A percentile compares a stretch with the other conserved stretches of the same genome.
These are phyloP conservation scores for Melipona beecheii DNA, from an alignment of 2,888 invertebrate species.

Conservation along the genomic window DNA sequence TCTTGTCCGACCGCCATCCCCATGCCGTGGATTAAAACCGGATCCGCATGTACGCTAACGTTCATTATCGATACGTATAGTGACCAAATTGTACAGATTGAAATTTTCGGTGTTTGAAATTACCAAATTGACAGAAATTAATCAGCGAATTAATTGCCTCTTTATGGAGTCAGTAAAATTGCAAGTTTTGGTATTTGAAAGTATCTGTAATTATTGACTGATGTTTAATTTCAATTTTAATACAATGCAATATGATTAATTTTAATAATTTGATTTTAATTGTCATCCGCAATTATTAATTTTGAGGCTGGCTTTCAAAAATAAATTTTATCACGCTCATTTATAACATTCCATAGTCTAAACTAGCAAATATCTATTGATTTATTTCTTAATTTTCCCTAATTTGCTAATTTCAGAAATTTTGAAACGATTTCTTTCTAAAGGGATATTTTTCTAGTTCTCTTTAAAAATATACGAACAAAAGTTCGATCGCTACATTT, in stretches of 20 bases:
- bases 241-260: too few species aligned
- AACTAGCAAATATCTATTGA: not conserved
- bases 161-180: not conserved
- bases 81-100: not conserved
- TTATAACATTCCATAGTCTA: not conserved
- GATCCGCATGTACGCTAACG: slow-evolving; percentile 33
- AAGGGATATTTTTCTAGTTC: not conserved
- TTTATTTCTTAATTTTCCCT: not conserved
- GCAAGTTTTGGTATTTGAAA: not conserved
- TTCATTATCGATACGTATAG: not conserved
- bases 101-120: too few species aligned
- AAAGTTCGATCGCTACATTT: not conserved
- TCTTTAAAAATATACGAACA: not conserved
- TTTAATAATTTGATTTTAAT: too few species aligned
- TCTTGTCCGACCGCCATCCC: slow-evolving; percentile 53
- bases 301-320: too few species aligned
- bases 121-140: not conserved
- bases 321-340: not conserved
- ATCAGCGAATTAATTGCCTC: not conserved
- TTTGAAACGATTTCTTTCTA: not conserved
- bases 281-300: not conserved
- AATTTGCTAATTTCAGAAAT: not conserved
- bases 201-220: not conserved
- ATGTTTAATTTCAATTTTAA: not conserved
- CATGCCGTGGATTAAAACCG: slow-evolving; percentile 36